Percentiles rank a stretch among this genome's conserved stretches.
Evolutionary conservation across 92 coral and sea anemone species (phyloP).

Genomic region (Epizoanthus illoricatus): DNA sequence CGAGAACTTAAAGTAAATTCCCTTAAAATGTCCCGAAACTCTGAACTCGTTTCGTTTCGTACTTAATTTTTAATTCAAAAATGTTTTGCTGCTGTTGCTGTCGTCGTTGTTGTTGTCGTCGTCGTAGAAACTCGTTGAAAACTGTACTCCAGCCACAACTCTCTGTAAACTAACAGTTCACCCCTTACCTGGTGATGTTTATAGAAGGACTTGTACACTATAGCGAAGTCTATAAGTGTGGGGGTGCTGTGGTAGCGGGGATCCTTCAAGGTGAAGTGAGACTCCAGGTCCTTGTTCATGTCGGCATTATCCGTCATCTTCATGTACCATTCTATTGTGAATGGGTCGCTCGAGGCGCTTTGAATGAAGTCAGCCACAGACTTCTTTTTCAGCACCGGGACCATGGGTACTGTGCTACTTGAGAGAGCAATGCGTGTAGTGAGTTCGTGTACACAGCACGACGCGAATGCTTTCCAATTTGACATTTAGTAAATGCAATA

Average conservation of each 20-base stretch:
- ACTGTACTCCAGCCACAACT: no score
- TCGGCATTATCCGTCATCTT: slow-evolving; percentile 98
- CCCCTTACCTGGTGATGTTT: slow-evolving; percentile 80
- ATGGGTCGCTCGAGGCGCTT: slow-evolving; percentile 96
- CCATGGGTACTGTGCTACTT: slow-evolving; percentile 60
- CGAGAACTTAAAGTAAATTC: no score
- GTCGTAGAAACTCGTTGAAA: no score
- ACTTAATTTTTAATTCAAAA: no score
- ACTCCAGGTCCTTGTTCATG: slow-evolving; percentile 87
- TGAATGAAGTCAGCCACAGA: slow-evolving; percentile 91
- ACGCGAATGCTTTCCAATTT: no score
- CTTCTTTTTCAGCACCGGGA: slow-evolving; percentile 71
- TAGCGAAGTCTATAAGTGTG: slow-evolving; percentile 78
- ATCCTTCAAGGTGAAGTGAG: slow-evolving; percentile 86
- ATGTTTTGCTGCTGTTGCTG: no score
- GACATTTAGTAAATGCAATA: no score
- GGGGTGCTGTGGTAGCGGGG: slow-evolving; percentile 82
- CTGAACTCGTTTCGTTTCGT: no score
- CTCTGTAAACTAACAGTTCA: no score
- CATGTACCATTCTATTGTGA: slow-evolving; percentile 99
- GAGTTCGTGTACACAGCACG: no score
- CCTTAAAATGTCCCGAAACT: no score
- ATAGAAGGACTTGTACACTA: slow-evolving; percentile 86
- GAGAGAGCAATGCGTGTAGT: neutral
- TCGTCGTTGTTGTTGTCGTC: no score